Base-by-base conservation (phyloP, 2,888 invertebrate species). In the Ephialtes manifestator region DNA sequence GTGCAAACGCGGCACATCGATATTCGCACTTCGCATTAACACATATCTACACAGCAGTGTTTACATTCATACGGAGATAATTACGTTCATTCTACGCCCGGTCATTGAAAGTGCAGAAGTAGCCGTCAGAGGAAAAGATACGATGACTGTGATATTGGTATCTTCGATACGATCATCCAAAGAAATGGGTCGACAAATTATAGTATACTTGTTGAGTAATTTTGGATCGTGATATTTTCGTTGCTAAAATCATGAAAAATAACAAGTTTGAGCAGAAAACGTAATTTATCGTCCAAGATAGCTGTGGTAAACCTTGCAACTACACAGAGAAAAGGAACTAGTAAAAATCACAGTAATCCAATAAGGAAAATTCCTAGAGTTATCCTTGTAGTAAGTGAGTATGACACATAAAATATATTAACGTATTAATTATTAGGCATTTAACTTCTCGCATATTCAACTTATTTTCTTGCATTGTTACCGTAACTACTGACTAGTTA, bases 1-100 rank as follows among this genome's bases (percentile, higher is more conserved):
- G 39, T 48, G 55, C 35, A 65, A 70, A 70, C 5, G n/a, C 63
- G 18, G 35, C 48, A 51, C 63, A 48, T 75, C 75, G 48, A 46
- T 48, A 67, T 74, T 68, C 67, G 65, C 70, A 81, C 71, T 85
- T 74, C 31, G 43, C 68, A 80, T 83, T 35, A 74, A 60, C 48
- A 48, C 75, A 48, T 63, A 48, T 63, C 63, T 7, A 58, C 28
- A 72, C 39, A 74, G 46, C 60, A 48, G 75, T 85, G 75, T 85
- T 82, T 82, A 80, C 76, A 80, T 70, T 79, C 43, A 53, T 71
- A 71, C 72, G 67, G 20, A 46, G 76, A 71, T 81, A 82, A 83
- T 85, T 85, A 85, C 79, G 82, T 51, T 60, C 65, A 51, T 67
- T 71, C 51, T 51, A 58, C 82, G 74, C 82, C 85, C 85, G 85